Base-by-base conservation (phyloP, 2,888 invertebrate species). In the Apamea sordens region DNA sequence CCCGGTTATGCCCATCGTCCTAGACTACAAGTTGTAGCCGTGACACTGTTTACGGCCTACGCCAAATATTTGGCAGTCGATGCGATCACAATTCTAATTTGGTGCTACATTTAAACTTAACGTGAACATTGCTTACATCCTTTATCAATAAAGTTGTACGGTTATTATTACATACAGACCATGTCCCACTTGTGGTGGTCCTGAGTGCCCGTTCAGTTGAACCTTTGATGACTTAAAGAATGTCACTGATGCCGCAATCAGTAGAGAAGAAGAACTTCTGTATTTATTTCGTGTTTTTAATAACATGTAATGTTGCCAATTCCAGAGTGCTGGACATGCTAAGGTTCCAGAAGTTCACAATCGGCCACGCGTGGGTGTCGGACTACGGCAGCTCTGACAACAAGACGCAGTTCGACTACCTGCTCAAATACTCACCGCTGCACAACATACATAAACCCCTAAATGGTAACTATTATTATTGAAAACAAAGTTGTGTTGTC, bases 261-360 rank as follows among this genome's bases (percentile, higher is more conserved):
- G 53, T 11, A 3, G 56, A 11, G 3, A 56, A 10, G 21, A 53
- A 18, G 50, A 53, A 53, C 53, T 21, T 21, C 7, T 6, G 50
- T 50, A 50, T 50, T 21, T 50, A 50, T 50, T 50, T 56, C 56
- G 3, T 56, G 24, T 56, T 24, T 53, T 21, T 53, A 53, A 53
- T 28, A 32, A 4, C 5, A 59, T 36, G 1, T 3, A 67, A 36
- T 61, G 0, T 36, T 69, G 0, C 63, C 28, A 11, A 32, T 78
- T 80, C 4, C 95, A 99, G 99, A 24, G 99, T 99, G 2, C 97
- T 99, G 96, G 99, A 99, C 96, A 99, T 99, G 99, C 97, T 99
- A 83, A 98, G 99, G 77, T 99, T 98, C 97, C 99, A 99, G 95
- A 99, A 99, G 96, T 99, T 99, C 95, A 99, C 99, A 11, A 99